Evolutionary conservation across 1,140 invertebrate genomes (phyloP), one percentile per base, ranked within the genome.

Genomic region (Saccostrea echinata): DNA sequence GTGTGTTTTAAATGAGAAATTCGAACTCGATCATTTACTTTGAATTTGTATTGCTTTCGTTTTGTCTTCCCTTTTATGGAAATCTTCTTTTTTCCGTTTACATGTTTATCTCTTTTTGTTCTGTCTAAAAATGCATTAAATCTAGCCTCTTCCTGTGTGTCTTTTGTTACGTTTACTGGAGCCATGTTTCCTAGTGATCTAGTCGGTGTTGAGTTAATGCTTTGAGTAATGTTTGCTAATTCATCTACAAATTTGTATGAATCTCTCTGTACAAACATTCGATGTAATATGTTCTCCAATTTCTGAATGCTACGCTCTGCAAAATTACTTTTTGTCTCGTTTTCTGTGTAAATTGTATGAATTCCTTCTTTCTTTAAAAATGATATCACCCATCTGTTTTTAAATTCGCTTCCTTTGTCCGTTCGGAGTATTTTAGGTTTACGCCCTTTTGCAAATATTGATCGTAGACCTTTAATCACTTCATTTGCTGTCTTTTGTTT

Each of bases 341-440:
- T 80, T 55, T 86, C n/a, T 52, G 68, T 86, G 18, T 76, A 81
- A 18, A 86, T 43, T 43, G 27, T 24, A 33, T 82, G 85, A 18
- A 86, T 52, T 18, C 51, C 53, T 30, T 80, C 52, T 55, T 76
- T 43, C 85, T 30, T 86, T 33, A 82, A 57, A n/a, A 81, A 86
- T 16, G 61, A 51, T 33, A 2, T 27, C 0, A 86, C 76, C 71
- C 71, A 55, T 81, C 30, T 21, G 64, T 85, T 85, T n/a, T 85
- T 71, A 71, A 85, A 71, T 82, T 86, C 52, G 27, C 64, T 82
- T 27, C 52, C 85, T 82, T 82, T 86, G 76, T 86, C 85, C 21
- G 71, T 57, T 12, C 85, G 6, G 18, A 81, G 13, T 76, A 86
- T 21, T n/a, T 55, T 55, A 21, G 85, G 85, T 86, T 86, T 81